phyloP scores from a whole-genome alignment of 23 tunicate species.

The Pegea sp. region DNA sequence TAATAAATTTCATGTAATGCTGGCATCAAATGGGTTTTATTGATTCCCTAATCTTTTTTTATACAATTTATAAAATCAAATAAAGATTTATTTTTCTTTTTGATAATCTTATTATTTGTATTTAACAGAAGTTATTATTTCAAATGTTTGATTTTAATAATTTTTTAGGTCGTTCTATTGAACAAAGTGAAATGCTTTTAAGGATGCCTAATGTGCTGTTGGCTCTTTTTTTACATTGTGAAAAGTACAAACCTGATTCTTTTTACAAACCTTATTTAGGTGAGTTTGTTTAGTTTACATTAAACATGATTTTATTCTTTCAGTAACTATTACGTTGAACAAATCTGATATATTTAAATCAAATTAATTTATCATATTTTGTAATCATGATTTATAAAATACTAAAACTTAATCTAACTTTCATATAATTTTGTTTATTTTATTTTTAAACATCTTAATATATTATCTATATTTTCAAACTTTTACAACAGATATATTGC shows the following conservation, averaged over 20 bases:
- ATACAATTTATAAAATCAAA: too few species aligned
- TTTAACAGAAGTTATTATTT: too few species aligned
- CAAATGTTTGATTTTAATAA: neutral
- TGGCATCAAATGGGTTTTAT: too few species aligned
- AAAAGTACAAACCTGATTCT: conserved; percentile 29
- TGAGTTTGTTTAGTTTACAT: conserved; percentile 4
- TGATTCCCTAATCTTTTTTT: too few species aligned
- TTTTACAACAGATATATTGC: conserved; percentile 47
- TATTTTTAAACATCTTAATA: neutral
- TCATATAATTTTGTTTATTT: neutral
- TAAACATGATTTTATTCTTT: neutral
- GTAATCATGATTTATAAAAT: neutral
- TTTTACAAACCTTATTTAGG: conserved; percentile 69
- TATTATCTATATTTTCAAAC: neutral
- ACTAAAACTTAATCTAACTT: neutral
- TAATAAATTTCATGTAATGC: too few species aligned
- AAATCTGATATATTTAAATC: neutral
- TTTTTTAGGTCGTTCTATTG: conserved; percentile 26
- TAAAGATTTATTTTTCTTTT: too few species aligned
- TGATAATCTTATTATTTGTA: too few species aligned
- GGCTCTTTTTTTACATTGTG: conserved; percentile 64
- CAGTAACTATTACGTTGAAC: neutral
- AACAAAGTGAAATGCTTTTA: conserved; percentile 23
- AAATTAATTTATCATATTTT: too few species aligned
- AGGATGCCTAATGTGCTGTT: conserved; percentile 80